A percentile compares a stretch with the other conserved stretches of the same genome.
These are phyloP conservation scores for Aptenodytes forsteri DNA, from an alignment of 2,113 vertebrate genomes.

Conservation along the genomic window DNA sequence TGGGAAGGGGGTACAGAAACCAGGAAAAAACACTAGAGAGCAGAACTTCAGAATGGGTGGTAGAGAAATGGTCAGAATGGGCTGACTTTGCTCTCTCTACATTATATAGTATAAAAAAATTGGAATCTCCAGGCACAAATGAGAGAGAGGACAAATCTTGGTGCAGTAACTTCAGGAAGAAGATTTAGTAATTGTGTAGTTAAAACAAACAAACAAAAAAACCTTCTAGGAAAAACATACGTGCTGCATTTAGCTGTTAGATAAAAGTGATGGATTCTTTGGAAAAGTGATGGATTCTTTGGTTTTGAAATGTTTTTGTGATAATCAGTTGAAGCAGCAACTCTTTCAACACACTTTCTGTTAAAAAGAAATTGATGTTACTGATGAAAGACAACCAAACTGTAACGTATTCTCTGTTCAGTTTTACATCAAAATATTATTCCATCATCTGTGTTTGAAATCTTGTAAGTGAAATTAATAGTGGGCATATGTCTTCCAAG, in stretches of 20 bases:
- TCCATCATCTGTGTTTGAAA: neutral
- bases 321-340: neutral
- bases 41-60: neutral
- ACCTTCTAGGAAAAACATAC: neutral
- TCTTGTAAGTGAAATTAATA: neutral
- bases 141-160: neutral
- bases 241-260: neutral
- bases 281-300: neutral
- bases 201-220: neutral
- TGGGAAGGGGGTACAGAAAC: neutral
- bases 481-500: neutral
- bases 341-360: neutral
- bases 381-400: neutral
- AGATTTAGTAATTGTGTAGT: neutral
- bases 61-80: neutral
- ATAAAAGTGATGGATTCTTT: neutral
- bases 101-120: fast-evolving
- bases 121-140: neutral
- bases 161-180: neutral
- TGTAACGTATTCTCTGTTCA: neutral
- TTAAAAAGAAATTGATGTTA: neutral
- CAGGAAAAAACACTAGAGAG: neutral
- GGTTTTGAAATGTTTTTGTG: neutral
- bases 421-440: neutral
- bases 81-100: neutral